phyloP scores from a whole-genome alignment of 2,888 invertebrate genomes.

The Scaptomyza caliginosa region DNA sequence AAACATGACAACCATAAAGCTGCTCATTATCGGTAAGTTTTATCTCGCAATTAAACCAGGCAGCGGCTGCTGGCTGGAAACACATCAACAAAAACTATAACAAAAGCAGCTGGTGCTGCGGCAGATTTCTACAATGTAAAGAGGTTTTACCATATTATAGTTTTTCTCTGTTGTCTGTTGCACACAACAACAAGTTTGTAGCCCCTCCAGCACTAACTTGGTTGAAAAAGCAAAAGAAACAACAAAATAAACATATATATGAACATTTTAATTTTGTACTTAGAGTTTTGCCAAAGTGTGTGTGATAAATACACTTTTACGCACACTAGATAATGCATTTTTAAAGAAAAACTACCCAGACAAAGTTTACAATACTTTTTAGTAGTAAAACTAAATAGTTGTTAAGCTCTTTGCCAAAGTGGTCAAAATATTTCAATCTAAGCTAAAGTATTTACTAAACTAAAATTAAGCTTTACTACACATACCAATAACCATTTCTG shows the following conservation, averaged over 20 bases:
- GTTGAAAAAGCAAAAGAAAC: no score
- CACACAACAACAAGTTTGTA: not conserved
- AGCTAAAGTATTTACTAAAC: not conserved
- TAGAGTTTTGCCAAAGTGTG: not conserved
- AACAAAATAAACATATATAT: not conserved
- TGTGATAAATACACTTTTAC: not conserved
- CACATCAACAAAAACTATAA: constrained; percentile 24
- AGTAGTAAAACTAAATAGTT: not conserved
- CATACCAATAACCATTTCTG: not conserved
- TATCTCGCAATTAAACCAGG: constrained; percentile 75
- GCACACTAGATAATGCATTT: not conserved
- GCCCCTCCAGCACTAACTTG: constrained; percentile 8
- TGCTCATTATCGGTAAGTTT: constrained; percentile 82
- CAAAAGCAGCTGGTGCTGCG: constrained; percentile 11
- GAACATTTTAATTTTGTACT: constrained; percentile 13
- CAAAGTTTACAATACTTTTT: not conserved
- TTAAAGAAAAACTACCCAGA: not conserved
- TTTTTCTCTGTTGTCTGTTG: not conserved
- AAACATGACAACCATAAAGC: constrained; percentile 77
- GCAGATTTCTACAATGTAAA: not conserved
- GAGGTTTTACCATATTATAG: not conserved
- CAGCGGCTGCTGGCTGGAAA: constrained; percentile 7
- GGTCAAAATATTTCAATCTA: not conserved
- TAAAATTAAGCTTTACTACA: not conserved
- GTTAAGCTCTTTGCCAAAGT: not conserved